A percentile compares a stretch with the other conserved stretches of the same genome.
Conservation (phyloP, 2,113 vertebrate genomes). For the Corynorhinus townsendii region DNA sequence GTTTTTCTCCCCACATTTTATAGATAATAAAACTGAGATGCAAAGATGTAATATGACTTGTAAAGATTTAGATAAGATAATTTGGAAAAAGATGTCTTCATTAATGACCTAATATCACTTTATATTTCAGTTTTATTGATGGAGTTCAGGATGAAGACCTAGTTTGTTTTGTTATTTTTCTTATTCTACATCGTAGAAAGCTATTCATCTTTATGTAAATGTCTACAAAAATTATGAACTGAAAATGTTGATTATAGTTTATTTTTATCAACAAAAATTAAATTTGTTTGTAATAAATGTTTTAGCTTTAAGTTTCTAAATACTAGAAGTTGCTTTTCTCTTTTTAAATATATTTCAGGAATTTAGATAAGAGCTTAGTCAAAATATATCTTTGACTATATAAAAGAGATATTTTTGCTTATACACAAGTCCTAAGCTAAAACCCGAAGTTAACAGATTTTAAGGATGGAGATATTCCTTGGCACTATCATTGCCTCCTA, state of each 20-base stretch:
- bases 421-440: neutral
- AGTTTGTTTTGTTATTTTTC: neutral
- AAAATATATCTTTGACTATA: neutral
- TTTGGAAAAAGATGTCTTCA: neutral
- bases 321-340: neutral
- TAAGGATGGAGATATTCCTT: neutral
- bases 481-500: neutral
- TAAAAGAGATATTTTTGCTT: neutral
- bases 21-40: neutral
- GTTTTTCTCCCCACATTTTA: neutral
- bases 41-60: neutral
- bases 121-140: neutral
- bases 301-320: neutral
- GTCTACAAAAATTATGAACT: neutral
- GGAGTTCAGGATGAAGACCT: neutral
- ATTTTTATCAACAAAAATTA: neutral
- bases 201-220: neutral
- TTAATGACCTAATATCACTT: neutral
- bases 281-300: neutral
- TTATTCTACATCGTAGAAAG: neutral
- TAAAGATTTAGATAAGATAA: neutral
- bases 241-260: neutral
- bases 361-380: neutral
- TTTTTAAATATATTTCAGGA: neutral
- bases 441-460: neutral